Evolutionary conservation across 2,797 vertebrate genomes (phyloP), one percentile per base, ranked within the genome.

Genomic region (Peromyscus attwateri): DNA sequence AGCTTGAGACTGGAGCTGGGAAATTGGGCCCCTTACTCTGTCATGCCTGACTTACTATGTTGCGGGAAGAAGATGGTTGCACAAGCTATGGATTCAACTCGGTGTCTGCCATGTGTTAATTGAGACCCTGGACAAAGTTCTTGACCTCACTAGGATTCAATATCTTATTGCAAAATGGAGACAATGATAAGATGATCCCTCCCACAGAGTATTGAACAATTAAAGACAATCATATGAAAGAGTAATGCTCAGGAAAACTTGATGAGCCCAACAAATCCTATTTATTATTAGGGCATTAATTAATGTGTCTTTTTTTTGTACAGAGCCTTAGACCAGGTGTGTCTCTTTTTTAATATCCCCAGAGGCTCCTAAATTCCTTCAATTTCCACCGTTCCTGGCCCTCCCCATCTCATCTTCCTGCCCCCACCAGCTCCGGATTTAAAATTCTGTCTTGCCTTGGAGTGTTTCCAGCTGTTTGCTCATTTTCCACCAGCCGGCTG

Each of bases 391-490:
- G 37, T 89, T 37, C 84, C 94, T 82, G 95, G 62, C 29, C 66
- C 68, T 92, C n/a, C 82, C 40, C 60, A 46, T 83, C 40, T 77
- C 81, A 88, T 96, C 82, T 95, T 95, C 96, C 92, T 97, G 94
- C 19, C 91, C 46, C 82, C 23, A 68, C 49, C 87, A 91, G 73
- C 43, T 68, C 88, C 13, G 34, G 92, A 97, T 95, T 91, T 96
- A 96, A 95, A 98, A 96, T 88, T 92, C 94, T 92, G 66, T 97
- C 94, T 95, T 93, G 66, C 68, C 55, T 94, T 97, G 93, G 97
- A 97, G 83, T 57, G 52, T 92, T 84, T 96, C 95, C 96, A 94
- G 92, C 73, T 89, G 87, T 97, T 97, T 95, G 70, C 93, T 94
- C 49, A 87, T 97, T 96, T 96, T 96, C 89, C 93, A 92, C 13